phyloP scores from a whole-genome alignment of 2,113 vertebrate species.

The Podiceps cristatus region DNA sequence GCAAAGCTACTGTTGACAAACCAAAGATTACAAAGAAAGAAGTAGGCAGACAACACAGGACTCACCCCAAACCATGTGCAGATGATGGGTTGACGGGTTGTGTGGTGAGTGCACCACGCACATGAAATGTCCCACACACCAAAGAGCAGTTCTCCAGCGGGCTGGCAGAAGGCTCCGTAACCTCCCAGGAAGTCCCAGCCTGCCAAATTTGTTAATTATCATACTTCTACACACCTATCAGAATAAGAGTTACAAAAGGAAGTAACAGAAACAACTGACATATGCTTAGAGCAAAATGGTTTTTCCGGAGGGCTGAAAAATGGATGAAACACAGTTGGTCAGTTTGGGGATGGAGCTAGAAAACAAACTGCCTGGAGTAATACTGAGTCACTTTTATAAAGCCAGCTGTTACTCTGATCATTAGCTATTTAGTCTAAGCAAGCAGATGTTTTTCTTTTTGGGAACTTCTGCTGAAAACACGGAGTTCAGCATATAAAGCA shows the following conservation, averaged over 20 bases:
- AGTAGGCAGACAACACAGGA: not conserved
- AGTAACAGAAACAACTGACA: not conserved
- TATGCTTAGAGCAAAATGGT: not conserved
- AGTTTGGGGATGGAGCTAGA: not conserved
- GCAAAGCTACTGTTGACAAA: not conserved
- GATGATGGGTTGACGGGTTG: not conserved
- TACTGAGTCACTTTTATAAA: not conserved
- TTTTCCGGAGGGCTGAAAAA: not conserved
- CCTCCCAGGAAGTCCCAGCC: not conserved
- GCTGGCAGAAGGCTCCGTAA: not conserved
- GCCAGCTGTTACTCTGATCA: constrained; percentile 13
- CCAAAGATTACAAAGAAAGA: not conserved
- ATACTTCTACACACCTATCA: not conserved
- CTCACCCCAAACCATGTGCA: not conserved
- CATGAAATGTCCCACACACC: not conserved
- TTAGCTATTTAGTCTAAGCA: constrained; percentile 1
- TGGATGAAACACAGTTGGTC: not conserved
- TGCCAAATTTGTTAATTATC: not conserved
- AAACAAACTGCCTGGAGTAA: not conserved
- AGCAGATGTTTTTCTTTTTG: constrained; percentile 15
- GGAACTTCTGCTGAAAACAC: constrained; percentile 17
- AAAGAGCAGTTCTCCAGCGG: not conserved
- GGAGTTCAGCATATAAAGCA: not conserved
- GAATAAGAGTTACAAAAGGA: not conserved
- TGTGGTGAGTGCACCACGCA: fast-evolving